Evolutionary conservation across 2,797 vertebrate genomes (phyloP).

Genomic region (Gymnothorax javanicus): DNA sequence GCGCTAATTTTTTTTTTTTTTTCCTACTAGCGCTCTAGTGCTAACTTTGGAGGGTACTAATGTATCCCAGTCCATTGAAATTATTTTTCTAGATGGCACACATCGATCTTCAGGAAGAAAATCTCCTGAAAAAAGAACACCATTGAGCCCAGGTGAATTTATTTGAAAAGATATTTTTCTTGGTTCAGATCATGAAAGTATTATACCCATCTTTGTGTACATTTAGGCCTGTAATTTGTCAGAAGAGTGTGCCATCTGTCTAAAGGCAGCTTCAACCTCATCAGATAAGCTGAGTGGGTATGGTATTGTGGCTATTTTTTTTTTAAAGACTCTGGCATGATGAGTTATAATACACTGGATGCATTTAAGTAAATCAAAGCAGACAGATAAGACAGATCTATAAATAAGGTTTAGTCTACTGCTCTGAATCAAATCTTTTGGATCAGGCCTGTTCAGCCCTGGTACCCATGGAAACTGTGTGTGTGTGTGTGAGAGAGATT

Average conservation of each 20-base stretch:
- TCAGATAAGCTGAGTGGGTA: neutral
- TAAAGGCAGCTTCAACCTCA: neutral
- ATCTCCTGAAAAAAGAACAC: too few relatives aligned
- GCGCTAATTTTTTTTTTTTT: neutral
- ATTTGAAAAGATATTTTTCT: neutral
- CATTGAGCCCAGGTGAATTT: too few relatives aligned
- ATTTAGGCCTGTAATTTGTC: neutral
- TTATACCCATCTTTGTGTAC: neutral
- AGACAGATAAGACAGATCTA: neutral
- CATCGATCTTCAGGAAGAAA: too few relatives aligned
- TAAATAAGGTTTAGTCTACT: neutral
- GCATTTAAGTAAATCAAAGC: constrained; percentile 4
- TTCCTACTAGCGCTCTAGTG: neutral
- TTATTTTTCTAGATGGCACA: too few relatives aligned
- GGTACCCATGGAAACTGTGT: neutral
- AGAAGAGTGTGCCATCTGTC: neutral
- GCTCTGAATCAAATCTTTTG: neutral
- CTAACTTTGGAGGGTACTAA: neutral
- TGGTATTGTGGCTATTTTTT: neutral
- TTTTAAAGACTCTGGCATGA: neutral
- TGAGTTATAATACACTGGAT: neutral
- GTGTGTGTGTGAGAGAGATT: neutral
- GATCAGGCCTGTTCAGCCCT: neutral
- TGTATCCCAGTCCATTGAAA: neutral
- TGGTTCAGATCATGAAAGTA: neutral